Evolutionary conservation across 2,113 vertebrate species (phyloP), one percentile per base, ranked within the genome.

Genomic region (Pelobates fuscus): DNA sequence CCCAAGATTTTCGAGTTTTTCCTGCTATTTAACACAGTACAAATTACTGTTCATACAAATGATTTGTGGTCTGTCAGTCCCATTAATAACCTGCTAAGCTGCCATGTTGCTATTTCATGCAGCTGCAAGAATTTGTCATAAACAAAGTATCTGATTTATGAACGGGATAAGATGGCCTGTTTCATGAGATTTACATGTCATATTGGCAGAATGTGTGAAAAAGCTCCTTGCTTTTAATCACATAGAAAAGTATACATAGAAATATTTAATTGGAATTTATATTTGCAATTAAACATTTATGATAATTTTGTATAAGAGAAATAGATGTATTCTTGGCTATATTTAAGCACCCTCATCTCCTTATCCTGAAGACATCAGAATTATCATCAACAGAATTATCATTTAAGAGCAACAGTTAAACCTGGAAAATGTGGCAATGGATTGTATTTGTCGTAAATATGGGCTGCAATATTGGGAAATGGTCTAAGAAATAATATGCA

Each of bases 31-130:
- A 84, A 71, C 82, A 79, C 80, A 85, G 80, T 82, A 86, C 83
- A 88, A 82, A 86, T 84, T 84, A 83, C 85, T 81, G 80, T 85
- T 88, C 86, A 69, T 80, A 82, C 77, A 82, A 80, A 82, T 71
- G 89, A 89, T 88, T 90, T 90, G 88, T 87, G 81, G 88, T 84
- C 82, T 90, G 90, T 89, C 89, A 83, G 77, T 83, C 80, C 85
- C 86, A 86, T 89, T 89, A 88, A 89, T 85, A 85, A 88, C 85
- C 78, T 68, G 71, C 82, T 63, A 70, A 82, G 80, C 83, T 89
- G 88, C 86, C 89, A 88, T 83, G 20, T 82, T 89, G 88, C 87
- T 89, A 89, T 82, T 90, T 84, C 85, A 80, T 81, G 80, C 85
- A 83, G 85, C 80, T 82, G 83, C 84, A 81, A 82, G 72, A 29